These are phyloP conservation scores for Echinops telfairi DNA, from an alignment of 2,113 vertebrate species.

Conservation along the genomic window DNA sequence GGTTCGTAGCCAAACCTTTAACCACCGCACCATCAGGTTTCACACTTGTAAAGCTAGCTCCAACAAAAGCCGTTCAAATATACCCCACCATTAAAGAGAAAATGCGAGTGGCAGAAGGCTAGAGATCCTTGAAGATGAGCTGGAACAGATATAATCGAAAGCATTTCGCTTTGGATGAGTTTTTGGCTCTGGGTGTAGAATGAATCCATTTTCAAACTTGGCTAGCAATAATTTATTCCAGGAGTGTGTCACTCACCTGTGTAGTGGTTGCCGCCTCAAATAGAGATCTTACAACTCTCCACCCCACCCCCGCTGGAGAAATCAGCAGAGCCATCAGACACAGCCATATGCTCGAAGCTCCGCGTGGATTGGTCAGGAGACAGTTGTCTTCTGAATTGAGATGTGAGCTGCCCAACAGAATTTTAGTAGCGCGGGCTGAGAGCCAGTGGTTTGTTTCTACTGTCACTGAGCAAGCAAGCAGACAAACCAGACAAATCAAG, in stretches of 20 bases:
- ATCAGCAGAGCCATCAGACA: slow-evolving; percentile 75
- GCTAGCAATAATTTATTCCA: slow-evolving; percentile 64
- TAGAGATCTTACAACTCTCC: slow-evolving; percentile 62
- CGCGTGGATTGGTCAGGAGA: slow-evolving; percentile 66
- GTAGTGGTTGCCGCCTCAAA: neutral
- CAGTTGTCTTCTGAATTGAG: slow-evolving; percentile 58
- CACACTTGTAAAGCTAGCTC: slow-evolving; percentile 62
- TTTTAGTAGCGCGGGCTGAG: slow-evolving; percentile 31
- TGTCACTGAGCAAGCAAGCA: neutral
- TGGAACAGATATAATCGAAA: slow-evolving; percentile 40
- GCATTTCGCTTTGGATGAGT: slow-evolving; percentile 49
- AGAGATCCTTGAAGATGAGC: neutral
- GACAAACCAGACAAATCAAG: neutral
- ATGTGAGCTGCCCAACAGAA: slow-evolving; percentile 74
- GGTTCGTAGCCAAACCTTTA: no score
- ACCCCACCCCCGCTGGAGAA: slow-evolving; percentile 31
- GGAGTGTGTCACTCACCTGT: slow-evolving; percentile 42
- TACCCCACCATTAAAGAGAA: neutral
- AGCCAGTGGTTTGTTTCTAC: slow-evolving; percentile 24
- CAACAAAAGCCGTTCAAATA: neutral
- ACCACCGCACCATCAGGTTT: neutral
- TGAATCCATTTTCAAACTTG: slow-evolving; percentile 65
- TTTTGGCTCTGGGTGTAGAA: slow-evolving; percentile 58
- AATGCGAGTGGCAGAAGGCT: neutral
- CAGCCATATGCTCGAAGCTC: slow-evolving; percentile 71